These are phyloP conservation scores for Sparus aurata DNA, from an alignment of 2,797 vertebrate genomes.

Conservation along the genomic window DNA sequence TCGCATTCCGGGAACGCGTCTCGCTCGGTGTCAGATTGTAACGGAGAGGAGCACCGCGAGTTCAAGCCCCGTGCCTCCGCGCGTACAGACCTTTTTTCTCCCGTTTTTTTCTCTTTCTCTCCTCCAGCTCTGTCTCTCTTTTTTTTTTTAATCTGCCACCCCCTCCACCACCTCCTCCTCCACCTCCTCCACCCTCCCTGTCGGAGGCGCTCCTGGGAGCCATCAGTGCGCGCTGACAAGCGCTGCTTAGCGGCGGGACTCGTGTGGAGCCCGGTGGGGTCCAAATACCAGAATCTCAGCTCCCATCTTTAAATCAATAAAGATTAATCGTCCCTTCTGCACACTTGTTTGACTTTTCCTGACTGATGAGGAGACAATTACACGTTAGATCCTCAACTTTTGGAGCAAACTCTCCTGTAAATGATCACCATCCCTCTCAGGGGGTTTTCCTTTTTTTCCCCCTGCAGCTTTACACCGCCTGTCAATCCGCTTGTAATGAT, in stretches of 20 bases:
- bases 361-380: not conserved
- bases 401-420: not conserved
- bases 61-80: conserved; percentile 69
- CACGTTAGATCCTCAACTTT: not conserved
- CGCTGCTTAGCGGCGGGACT: conserved; percentile 47
- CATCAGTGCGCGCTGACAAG: conserved; percentile 55
- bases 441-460: too few relatives aligned
- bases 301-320: not conserved
- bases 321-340: not conserved
- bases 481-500: not conserved
- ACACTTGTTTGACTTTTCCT: not conserved
- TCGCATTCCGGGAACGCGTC: conserved; percentile 80
- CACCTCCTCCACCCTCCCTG: not conserved
- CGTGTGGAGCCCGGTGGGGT: conserved; percentile 46
- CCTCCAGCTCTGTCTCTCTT: too few relatives aligned
- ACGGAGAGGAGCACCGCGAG: conserved; percentile 71
- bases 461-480: not conserved
- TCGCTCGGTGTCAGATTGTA: conserved; percentile 71
- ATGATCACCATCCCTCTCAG: not conserved
- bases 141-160: not conserved
- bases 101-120: not conserved
- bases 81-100: conserved; percentile 1
- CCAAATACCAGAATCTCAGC: conserved; percentile 1
- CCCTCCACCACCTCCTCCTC: not conserved
- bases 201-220: conserved; percentile 37